Conservation (phyloP, 2,113 vertebrate species). For the Aramus guarauna region DNA sequence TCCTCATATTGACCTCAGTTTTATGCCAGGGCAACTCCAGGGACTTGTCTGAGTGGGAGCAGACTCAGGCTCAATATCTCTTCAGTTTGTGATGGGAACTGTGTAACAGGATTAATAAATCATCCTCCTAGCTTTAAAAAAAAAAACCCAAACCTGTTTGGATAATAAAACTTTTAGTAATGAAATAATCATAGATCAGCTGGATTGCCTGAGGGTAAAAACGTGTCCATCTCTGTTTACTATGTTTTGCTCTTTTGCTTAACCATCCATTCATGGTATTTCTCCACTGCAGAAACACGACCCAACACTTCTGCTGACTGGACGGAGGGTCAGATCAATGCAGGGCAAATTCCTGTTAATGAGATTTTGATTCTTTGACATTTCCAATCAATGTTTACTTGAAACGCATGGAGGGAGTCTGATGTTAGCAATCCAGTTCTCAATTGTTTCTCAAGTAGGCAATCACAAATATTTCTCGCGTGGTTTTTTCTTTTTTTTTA, state of each 20-base stretch:
- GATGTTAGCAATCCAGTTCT: neutral
- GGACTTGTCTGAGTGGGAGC: neutral
- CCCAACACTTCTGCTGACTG: slow-evolving; percentile 1
- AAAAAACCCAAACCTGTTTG: neutral
- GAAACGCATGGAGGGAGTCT: slow-evolving; percentile 28
- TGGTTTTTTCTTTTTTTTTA: neutral
- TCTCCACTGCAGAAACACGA: neutral
- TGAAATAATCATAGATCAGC: slow-evolving; percentile 22
- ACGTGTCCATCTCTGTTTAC: neutral
- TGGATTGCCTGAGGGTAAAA: neutral
- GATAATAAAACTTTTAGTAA: slow-evolving; percentile 11
- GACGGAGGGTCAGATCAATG: slow-evolving; percentile 36
- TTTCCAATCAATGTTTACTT: slow-evolving; percentile 44
- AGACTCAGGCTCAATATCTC: neutral
- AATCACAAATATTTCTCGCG: neutral
- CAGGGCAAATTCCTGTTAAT: slow-evolving; percentile 52
- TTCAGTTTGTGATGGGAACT: neutral
- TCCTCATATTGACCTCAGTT: neutral
- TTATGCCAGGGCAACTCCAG: neutral
- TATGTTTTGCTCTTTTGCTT: neutral
- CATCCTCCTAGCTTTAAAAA: neutral
- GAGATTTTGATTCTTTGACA: slow-evolving; percentile 60
- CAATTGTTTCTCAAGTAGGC: slow-evolving; percentile 20
- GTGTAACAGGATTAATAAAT: slow-evolving; percentile 7
- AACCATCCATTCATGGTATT: neutral